Evolutionary conservation across 1,140 invertebrate species (phyloP).

Genomic region (Nixonia krombeini): DNA sequence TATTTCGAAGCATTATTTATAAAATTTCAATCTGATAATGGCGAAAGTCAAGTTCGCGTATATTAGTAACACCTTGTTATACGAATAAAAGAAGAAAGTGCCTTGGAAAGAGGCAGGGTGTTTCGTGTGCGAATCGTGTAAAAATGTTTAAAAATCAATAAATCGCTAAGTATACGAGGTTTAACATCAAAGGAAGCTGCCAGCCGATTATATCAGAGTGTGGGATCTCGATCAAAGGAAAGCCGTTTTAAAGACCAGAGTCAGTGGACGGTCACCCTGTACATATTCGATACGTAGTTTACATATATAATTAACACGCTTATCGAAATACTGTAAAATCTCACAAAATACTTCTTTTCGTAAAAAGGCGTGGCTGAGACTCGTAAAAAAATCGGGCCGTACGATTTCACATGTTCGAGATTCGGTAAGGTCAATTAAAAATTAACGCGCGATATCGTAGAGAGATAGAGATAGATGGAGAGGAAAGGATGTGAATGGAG

Average conservation of each 20-base stretch:
- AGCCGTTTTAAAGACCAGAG: conserved; percentile 59
- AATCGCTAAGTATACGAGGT: conserved; percentile 47
- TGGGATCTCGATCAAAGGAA: conserved; percentile 58
- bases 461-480: conserved; percentile 12
- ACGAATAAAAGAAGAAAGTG: neutral
- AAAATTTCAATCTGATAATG: too few species aligned
- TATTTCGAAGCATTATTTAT: too few species aligned
- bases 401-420: conserved; percentile 55
- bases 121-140: conserved; percentile 23
- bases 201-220: conserved; percentile 49
- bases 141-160: conserved; percentile 49
- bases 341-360: conserved; percentile 69
- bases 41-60: neutral
- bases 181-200: conserved; percentile 47
- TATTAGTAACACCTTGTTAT: neutral
- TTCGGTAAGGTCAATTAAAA: conserved; percentile 55
- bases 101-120: conserved; percentile 9
- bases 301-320: conserved; percentile 69
- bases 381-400: conserved; percentile 58
- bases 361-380: conserved; percentile 65
- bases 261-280: conserved; percentile 66
- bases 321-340: conserved; percentile 71
- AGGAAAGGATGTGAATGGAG: conserved; percentile 31
- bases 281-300: conserved; percentile 60
- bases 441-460: conserved; percentile 5